phyloP scores from a whole-genome alignment of 2,797 vertebrate genomes.

The Thamnophis elegans region DNA sequence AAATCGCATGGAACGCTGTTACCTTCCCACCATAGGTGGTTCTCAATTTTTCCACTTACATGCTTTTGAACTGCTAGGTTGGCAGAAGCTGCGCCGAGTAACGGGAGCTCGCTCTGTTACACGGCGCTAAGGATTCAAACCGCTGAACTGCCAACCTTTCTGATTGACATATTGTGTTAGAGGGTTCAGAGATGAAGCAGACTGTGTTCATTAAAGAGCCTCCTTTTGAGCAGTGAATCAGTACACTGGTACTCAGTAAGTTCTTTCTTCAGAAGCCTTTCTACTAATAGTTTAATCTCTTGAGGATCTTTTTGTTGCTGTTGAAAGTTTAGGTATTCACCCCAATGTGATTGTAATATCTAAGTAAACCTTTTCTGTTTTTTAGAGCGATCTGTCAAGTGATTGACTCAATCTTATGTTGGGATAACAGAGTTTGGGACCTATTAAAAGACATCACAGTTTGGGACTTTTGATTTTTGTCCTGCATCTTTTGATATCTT shows the following conservation, averaged over 20 bases:
- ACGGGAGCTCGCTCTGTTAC: too few relatives aligned
- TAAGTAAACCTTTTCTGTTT: neutral
- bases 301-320: neutral
- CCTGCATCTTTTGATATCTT: neutral
- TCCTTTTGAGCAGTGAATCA: neutral
- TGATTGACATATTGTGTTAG: neutral
- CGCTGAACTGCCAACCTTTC: too few relatives aligned
- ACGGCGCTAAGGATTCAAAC: too few relatives aligned
- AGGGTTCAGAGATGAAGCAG: neutral
- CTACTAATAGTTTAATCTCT: neutral
- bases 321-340: neutral
- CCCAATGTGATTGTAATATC: too few relatives aligned
- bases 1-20: too few relatives aligned
- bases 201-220: neutral
- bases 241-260: neutral
- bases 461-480: neutral
- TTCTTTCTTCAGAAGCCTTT: neutral
- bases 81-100: too few relatives aligned
- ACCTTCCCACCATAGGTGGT: too few relatives aligned
- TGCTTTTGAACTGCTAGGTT: too few relatives aligned
- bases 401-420: neutral
- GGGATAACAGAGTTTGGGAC: neutral
- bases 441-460: neutral
- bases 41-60: too few relatives aligned
- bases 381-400: neutral